Evolutionary conservation across 2,113 vertebrate genomes (phyloP).

Genomic region (Gasterosteus aculeatus): DNA sequence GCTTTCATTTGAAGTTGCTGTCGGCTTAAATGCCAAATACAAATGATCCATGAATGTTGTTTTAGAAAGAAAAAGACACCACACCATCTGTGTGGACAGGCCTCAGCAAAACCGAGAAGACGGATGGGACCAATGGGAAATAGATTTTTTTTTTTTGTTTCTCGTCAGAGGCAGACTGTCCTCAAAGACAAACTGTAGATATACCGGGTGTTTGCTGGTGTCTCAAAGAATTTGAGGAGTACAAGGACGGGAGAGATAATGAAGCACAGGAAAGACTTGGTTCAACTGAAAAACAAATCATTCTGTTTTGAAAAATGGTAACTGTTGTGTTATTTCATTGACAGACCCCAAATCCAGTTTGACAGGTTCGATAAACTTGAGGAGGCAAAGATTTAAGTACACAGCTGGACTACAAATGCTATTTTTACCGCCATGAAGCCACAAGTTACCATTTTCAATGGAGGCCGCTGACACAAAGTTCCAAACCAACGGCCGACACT

Average conservation of each 20-base stretch:
- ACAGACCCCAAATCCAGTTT: no score
- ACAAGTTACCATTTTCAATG: not conserved
- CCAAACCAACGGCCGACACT: not conserved
- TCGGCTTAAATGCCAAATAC: not conserved
- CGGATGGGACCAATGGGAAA: conserved; percentile 13
- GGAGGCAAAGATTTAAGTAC: not conserved
- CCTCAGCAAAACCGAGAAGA: not conserved
- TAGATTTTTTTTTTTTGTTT: conserved; percentile 11
- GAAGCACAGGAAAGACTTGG: not conserved
- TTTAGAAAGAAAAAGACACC: no score
- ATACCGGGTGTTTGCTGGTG: conserved; percentile 8
- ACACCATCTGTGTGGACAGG: not conserved
- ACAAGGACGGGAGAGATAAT: conserved; percentile 6
- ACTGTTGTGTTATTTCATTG: not conserved
- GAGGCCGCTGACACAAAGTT: not conserved
- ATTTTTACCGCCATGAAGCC: not conserved
- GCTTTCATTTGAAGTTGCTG: not conserved
- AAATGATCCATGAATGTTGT: not conserved
- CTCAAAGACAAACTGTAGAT: conserved; percentile 18
- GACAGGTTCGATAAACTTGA: not conserved
- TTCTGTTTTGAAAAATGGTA: not conserved
- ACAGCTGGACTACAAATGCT: no score
- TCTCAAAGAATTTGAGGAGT: conserved; percentile 5
- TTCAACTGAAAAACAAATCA: not conserved
- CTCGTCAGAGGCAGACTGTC: conserved; percentile 10